Conservation (phyloP, 1,140 invertebrate genomes). For the Aradophagus sp. region DNA sequence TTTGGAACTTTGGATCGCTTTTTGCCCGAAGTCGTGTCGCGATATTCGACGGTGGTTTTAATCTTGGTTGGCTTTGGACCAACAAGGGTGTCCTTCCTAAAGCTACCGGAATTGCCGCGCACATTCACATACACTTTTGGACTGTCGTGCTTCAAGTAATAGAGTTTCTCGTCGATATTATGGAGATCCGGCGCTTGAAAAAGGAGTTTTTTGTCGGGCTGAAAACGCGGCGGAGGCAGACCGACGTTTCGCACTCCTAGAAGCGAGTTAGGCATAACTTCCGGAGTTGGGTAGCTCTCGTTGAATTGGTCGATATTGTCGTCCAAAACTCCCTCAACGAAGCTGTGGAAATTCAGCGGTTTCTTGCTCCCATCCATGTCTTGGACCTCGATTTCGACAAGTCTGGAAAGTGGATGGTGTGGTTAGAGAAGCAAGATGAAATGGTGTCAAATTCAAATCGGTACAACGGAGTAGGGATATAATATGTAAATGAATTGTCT, state of each 20-base stretch:
- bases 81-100: constrained; percentile 51
- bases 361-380: constrained; percentile 60
- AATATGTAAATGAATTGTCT: too few relatives aligned
- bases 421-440: not conserved
- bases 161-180: constrained; percentile 62
- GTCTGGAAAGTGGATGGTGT: constrained; percentile 30
- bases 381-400: constrained; percentile 65
- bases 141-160: constrained; percentile 64
- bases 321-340: constrained; percentile 63
- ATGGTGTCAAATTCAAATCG: not conserved
- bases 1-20: constrained; percentile 51
- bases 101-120: constrained; percentile 62
- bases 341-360: constrained; percentile 57
- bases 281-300: constrained; percentile 58
- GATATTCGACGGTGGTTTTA: constrained; percentile 29
- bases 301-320: constrained; percentile 24
- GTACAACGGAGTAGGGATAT: too few relatives aligned
- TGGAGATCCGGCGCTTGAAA: constrained; percentile 9
- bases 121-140: constrained; percentile 68
- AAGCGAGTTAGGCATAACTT: constrained; percentile 65
- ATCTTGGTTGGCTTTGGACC: constrained; percentile 36
- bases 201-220: constrained; percentile 15
- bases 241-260: constrained; percentile 64
- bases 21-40: constrained; percentile 25
- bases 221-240: constrained; percentile 38